phyloP scores from a whole-genome alignment of 2,888 invertebrate species.

The Smittia aterrima region DNA sequence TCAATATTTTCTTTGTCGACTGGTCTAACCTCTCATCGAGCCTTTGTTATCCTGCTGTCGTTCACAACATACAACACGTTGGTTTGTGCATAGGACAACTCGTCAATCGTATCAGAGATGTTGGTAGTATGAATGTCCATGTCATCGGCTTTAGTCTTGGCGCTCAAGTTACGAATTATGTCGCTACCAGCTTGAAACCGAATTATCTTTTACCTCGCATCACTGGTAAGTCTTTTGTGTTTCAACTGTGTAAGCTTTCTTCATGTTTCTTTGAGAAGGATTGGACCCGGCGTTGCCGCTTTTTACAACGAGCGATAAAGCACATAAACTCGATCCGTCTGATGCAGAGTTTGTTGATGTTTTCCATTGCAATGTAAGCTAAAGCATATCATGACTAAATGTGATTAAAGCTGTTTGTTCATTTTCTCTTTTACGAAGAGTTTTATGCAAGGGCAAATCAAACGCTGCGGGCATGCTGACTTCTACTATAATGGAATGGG shows the following conservation, averaged over 20 bases:
- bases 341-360: constrained; percentile 71
- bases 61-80: neutral
- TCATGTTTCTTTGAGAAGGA: constrained; percentile 43
- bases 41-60: neutral
- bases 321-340: constrained; percentile 60
- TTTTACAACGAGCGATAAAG: constrained; percentile 57
- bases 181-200: constrained; percentile 57
- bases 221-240: constrained; percentile 53
- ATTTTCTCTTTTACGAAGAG: neutral
- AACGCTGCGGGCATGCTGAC: constrained; percentile 66
- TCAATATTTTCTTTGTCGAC: neutral
- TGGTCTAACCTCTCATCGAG: neutral
- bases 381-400: neutral
- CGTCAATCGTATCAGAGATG: constrained; percentile 56
- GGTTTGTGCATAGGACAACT: constrained; percentile 59
- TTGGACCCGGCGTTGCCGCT: constrained; percentile 70
- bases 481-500: constrained; percentile 75
- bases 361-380: constrained; percentile 60
- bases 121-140: constrained; percentile 58
- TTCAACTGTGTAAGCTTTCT: constrained; percentile 43
- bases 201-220: constrained; percentile 59
- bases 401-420: neutral
- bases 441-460: constrained; percentile 64
- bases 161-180: constrained; percentile 61
- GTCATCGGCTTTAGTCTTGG: constrained; percentile 67